phyloP scores from a whole-genome alignment of 2,888 invertebrate species.

The Steromphala cineraria region DNA sequence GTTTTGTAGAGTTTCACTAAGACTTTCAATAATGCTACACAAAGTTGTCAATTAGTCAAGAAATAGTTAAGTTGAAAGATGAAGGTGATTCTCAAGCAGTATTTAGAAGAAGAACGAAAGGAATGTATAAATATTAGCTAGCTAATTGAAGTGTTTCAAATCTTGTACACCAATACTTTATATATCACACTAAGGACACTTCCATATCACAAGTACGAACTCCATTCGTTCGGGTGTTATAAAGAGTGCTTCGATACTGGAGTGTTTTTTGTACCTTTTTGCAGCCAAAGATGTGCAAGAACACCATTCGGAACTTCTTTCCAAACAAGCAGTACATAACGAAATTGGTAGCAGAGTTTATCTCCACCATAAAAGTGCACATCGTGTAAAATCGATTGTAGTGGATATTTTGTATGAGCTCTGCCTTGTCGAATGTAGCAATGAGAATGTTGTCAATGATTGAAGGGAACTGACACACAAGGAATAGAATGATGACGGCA shows the following conservation, averaged over 20 bases:
- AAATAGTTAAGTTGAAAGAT: too few species aligned
- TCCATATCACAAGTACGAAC: conserved; percentile 37
- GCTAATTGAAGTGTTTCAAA: too few species aligned
- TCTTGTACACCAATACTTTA: too few species aligned
- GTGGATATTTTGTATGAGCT: conserved; percentile 23
- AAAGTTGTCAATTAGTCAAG: too few species aligned
- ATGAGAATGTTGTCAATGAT: conserved; percentile 71
- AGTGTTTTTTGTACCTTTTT: conserved; percentile 25
- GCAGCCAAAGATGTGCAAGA: conserved; percentile 44
- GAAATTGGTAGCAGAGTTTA: conserved; percentile 66
- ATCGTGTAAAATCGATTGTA: conserved; percentile 42
- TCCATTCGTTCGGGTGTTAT: conserved; percentile 31
- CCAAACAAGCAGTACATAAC: conserved; percentile 67
- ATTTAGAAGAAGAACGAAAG: too few species aligned
- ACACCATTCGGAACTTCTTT: conserved; percentile 61
- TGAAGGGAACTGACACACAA: conserved; percentile 85
- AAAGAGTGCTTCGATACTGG: conserved; percentile 42
- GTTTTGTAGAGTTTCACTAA: too few species aligned
- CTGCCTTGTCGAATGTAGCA: conserved; percentile 53
- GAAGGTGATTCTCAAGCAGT: too few species aligned
- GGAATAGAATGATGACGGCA: conserved; percentile 95
- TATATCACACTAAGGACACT: conserved; percentile 37
- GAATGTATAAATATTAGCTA: too few species aligned
- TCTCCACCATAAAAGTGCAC: conserved; percentile 57
- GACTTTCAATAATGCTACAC: too few species aligned